These are phyloP conservation scores for Caenorhabditis macrosperma DNA, from an alignment of 2,888 invertebrate genomes.

Conservation along the genomic window DNA sequence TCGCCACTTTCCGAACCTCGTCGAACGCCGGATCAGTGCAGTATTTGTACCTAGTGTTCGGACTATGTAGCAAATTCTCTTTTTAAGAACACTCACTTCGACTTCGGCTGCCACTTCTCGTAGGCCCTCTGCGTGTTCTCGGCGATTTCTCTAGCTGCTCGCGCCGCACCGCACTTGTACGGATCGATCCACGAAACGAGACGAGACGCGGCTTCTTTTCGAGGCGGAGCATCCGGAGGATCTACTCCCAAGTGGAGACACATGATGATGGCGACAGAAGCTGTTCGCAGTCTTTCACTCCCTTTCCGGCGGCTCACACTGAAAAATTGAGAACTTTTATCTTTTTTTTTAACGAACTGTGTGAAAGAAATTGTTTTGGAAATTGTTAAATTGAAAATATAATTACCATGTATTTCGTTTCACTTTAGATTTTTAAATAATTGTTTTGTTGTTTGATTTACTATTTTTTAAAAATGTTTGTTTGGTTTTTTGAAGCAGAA, in stretches of 20 bases:
- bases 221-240: conserved; percentile 94
- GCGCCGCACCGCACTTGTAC: conserved; percentile 85
- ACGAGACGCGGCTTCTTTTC: conserved; percentile 91
- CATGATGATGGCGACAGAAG: conserved; percentile 96
- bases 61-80: background rate
- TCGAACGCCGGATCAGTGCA: conserved; percentile 97
- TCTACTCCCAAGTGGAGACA: conserved; percentile 99
- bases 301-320: conserved; percentile 47
- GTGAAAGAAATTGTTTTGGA: no score
- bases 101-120: conserved; percentile 98
- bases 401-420: no score
- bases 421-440: no score
- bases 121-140: conserved; percentile 94
- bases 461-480: background rate
- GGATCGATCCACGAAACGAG: conserved; percentile 95
- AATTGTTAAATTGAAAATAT: no score
- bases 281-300: conserved; percentile 92
- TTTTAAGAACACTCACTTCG: conserved; percentile 81
- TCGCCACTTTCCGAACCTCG: conserved; percentile 96
- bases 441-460: no score
- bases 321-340: no score
- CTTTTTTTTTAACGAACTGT: conserved; percentile 48
- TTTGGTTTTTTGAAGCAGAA: conserved; percentile 1
- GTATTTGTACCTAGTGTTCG: conserved; percentile 88
- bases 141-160: conserved; percentile 93